Conservation (phyloP, 2,797 vertebrate species). For the Pogonophryne albipinna region DNA sequence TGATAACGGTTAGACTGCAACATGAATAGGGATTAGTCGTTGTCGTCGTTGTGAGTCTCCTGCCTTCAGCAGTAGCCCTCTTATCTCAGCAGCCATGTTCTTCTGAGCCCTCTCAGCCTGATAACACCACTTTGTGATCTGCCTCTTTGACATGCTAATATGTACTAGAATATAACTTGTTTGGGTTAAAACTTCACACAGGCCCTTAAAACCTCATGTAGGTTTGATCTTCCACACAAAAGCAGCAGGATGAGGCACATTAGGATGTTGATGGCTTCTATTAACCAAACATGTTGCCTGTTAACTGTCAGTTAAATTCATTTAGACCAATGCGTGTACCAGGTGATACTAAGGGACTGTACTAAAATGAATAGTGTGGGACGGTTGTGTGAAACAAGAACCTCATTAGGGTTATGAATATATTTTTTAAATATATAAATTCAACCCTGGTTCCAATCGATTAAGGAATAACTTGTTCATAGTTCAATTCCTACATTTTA, state of each 20-base stretch:
- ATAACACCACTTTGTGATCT: conserved; percentile 61
- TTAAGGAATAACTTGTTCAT: neutral
- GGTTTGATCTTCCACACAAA: conserved; percentile 49
- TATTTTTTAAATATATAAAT: too few species aligned
- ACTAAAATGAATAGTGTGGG: neutral
- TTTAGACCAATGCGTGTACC: neutral
- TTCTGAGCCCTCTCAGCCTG: conserved; percentile 56
- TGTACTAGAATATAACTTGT: conserved; percentile 55
- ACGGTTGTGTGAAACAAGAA: neutral
- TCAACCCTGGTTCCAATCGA: neutral
- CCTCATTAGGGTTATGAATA: neutral
- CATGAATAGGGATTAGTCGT: conserved; percentile 55
- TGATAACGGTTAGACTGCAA: conserved; percentile 56
- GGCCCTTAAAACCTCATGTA: conserved; percentile 32
- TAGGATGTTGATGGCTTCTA: conserved; percentile 17
- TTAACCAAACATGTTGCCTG: conserved; percentile 23
- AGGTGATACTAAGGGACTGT: conserved; percentile 9
- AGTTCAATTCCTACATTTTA: neutral
- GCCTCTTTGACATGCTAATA: conserved; percentile 81
- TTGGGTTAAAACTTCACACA: conserved; percentile 65
- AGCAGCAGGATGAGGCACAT: conserved; percentile 23
- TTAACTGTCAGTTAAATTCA: conserved; percentile 9
- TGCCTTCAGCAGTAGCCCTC: conserved; percentile 57
- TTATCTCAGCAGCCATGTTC: conserved; percentile 74
- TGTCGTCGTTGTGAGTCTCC: conserved; percentile 31